Percentiles rank a stretch among this genome's conserved stretches.
phyloP scores from a whole-genome alignment of 2,888 invertebrate species.

The Phortica magna region DNA sequence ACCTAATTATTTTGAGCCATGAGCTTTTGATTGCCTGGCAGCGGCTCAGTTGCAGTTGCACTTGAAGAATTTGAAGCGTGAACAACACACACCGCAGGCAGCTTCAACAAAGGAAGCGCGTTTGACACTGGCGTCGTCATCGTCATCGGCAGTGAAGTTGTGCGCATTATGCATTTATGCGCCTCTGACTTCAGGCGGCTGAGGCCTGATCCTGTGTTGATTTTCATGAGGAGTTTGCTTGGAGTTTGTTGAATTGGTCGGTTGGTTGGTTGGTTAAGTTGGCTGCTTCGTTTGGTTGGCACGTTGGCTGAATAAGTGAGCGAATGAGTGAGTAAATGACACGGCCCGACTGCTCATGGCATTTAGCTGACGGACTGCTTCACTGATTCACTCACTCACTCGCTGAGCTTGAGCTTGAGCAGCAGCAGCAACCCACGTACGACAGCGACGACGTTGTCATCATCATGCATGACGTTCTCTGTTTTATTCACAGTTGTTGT shows the following conservation, averaged over 20 bases:
- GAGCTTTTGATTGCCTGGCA: background rate
- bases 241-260: background rate
- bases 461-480: constrained; percentile 6
- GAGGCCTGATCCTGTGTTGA: background rate
- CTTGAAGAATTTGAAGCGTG: constrained; percentile 20
- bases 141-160: background rate
- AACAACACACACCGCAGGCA: background rate
- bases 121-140: background rate
- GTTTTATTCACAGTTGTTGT: background rate
- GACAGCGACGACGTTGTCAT: background rate
- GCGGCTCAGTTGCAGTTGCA: constrained; percentile 11
- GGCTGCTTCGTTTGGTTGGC: constrained; percentile 5
- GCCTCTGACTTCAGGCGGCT: constrained; percentile 6
- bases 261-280: constrained; percentile 13
- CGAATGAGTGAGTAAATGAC: constrained; percentile 10
- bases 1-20: background rate
- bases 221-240: too few relatives aligned
- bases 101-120: background rate
- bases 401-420: background rate
- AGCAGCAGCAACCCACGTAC: background rate
- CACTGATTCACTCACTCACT: constrained; percentile 21
- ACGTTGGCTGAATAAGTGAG: constrained; percentile 17
- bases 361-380: constrained; percentile 15
- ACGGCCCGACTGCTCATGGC: constrained; percentile 16
- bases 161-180: constrained; percentile 7